A percentile compares a stretch with the other conserved stretches of the same genome.
Conservation (phyloP, 2,113 vertebrate genomes). For the Plecotus auritus region DNA sequence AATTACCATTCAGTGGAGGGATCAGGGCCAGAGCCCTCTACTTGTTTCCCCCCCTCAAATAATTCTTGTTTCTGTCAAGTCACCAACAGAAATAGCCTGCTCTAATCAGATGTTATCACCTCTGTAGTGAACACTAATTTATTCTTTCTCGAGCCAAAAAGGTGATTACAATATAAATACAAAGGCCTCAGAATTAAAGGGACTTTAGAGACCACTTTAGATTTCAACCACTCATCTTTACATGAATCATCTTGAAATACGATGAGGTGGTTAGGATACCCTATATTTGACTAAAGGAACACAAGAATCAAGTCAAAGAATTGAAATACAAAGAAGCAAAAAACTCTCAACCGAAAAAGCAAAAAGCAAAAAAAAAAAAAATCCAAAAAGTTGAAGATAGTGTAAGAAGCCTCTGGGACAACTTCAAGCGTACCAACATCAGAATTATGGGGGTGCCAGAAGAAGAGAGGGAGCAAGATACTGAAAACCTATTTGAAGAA, state of each 20-base stretch:
- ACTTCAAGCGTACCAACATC: too few species aligned
- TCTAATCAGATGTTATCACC: constrained; percentile 15
- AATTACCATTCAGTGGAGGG: background rate
- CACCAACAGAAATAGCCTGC: constrained; percentile 40
- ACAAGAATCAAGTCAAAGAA: too few species aligned
- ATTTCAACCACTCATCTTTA: background rate
- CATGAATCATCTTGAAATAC: background rate
- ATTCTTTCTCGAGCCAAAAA: constrained; percentile 11
- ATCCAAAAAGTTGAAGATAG: too few species aligned
- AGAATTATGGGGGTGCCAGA: too few species aligned
- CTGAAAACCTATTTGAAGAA: too few species aligned
- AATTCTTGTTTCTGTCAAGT: constrained; percentile 13
- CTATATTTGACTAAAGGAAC: too few species aligned
- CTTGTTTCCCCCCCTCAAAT: background rate
- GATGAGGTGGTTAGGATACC: background rate
- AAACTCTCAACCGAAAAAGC: too few species aligned
- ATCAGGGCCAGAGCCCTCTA: background rate
- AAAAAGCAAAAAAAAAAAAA: too few species aligned
- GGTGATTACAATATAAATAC: background rate
- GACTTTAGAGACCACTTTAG: background rate
- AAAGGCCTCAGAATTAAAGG: constrained; percentile 4
- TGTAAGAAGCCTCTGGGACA: too few species aligned
- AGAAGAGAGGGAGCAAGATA: too few species aligned
- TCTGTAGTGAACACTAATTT: constrained; percentile 20
- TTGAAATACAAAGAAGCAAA: too few species aligned